Conservation (phyloP, 1,140 invertebrate species). For the Prorops nasuta region DNA sequence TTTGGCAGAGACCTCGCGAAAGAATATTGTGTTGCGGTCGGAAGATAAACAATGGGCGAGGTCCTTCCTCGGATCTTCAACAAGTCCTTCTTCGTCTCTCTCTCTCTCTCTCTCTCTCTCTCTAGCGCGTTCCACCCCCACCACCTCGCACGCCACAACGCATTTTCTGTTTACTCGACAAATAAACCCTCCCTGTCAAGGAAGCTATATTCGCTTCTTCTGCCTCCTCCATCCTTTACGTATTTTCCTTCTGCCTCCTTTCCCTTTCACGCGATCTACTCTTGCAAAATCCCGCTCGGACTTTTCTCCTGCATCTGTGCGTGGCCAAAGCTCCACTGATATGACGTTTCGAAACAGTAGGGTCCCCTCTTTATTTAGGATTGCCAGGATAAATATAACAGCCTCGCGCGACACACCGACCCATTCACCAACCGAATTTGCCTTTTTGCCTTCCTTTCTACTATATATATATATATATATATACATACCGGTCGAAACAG, state of each 20-base stretch:
- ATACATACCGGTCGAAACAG: no score
- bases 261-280: neutral
- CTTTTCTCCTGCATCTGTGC: neutral
- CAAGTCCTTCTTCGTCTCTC: neutral
- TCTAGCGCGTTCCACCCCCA: neutral
- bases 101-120: slow-evolving; percentile 6
- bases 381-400: slow-evolving; percentile 41
- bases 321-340: neutral
- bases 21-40: slow-evolving; percentile 34
- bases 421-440: no score
- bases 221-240: slow-evolving; percentile 3
- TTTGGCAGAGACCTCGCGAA: slow-evolving; percentile 17
- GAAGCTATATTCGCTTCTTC: slow-evolving; percentile 1
- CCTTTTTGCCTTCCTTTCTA: slow-evolving; percentile 15
- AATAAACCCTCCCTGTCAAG: slow-evolving; percentile 38
- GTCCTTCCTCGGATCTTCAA: slow-evolving; percentile 16
- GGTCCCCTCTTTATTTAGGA: slow-evolving; percentile 46
- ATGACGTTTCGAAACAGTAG: slow-evolving; percentile 12
- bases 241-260: neutral
- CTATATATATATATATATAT: no score
- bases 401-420: no score
- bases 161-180: slow-evolving; percentile 46
- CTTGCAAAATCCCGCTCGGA: neutral
- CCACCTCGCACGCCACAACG: slow-evolving; percentile 24
- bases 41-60: slow-evolving; percentile 36